A percentile compares a stretch with the other conserved stretches of the same genome.
Evolutionary conservation across 2,797 vertebrate species (phyloP).

Genomic region (Anguilla megastoma): DNA sequence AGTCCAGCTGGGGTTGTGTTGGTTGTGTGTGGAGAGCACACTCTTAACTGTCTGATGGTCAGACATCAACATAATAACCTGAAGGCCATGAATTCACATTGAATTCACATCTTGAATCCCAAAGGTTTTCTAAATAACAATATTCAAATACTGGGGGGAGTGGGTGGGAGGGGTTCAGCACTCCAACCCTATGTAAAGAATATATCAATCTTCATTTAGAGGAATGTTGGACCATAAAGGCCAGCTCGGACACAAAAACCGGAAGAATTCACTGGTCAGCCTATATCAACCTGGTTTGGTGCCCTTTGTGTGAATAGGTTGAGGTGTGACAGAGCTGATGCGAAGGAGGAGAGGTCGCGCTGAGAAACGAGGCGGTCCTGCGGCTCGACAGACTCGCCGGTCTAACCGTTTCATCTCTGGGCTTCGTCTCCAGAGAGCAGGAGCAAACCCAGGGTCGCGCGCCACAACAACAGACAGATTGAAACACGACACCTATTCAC

Average conservation of each 20-base stretch:
- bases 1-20: background rate
- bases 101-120: background rate
- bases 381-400: background rate
- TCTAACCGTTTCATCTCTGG: background rate
- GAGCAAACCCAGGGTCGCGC: background rate
- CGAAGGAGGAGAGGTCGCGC: background rate
- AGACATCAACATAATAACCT: background rate
- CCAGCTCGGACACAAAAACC: background rate
- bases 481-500: background rate
- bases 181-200: background rate
- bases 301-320: background rate
- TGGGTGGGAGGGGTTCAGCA: background rate
- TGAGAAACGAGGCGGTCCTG: background rate
- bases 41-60: background rate
- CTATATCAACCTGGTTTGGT: background rate
- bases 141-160: background rate
- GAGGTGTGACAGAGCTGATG: background rate
- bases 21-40: background rate
- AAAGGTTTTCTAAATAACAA: background rate
- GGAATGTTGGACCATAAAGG: background rate
- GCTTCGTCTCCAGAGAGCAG: background rate
- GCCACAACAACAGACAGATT: background rate
- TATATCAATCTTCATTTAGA: background rate
- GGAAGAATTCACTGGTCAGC: background rate
- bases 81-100: background rate